phyloP scores from a whole-genome alignment of 2,113 vertebrate genomes.

The Coracopsis vasa region DNA sequence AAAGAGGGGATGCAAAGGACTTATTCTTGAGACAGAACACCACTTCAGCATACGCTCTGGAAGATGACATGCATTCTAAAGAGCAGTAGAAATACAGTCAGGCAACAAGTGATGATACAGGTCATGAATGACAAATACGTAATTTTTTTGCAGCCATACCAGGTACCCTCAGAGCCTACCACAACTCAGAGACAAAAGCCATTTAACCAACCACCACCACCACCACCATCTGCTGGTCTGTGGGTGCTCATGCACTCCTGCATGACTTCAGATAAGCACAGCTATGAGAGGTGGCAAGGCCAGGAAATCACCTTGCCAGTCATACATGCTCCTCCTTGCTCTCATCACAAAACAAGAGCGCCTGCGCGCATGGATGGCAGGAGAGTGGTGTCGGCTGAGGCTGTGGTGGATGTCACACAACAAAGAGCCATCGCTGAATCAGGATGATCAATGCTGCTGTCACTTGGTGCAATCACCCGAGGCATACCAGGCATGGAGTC shows the following conservation, averaged over 20 bases:
- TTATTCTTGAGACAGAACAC: neutral
- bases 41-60: neutral
- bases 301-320: neutral
- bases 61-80: neutral
- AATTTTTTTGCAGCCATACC: neutral
- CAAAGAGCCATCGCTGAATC: neutral
- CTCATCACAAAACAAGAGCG: neutral
- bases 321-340: accelerated
- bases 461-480: neutral
- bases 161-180: neutral
- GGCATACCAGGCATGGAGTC: neutral
- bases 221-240: accelerated
- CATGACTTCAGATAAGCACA: accelerated
- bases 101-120: neutral
- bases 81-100: neutral
- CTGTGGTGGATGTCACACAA: neutral
- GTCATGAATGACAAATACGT: neutral
- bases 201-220: neutral
- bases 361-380: accelerated
- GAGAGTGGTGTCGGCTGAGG: accelerated
- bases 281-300: accelerated
- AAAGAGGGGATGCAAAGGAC: neutral
- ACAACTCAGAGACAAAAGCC: neutral
- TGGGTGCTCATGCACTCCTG: accelerated
- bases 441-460: constrained; percentile 48